Percentiles rank a stretch among this genome's conserved stretches.
Conservation (phyloP, 2,797 vertebrate genomes). For the Enoplosus armatus region DNA sequence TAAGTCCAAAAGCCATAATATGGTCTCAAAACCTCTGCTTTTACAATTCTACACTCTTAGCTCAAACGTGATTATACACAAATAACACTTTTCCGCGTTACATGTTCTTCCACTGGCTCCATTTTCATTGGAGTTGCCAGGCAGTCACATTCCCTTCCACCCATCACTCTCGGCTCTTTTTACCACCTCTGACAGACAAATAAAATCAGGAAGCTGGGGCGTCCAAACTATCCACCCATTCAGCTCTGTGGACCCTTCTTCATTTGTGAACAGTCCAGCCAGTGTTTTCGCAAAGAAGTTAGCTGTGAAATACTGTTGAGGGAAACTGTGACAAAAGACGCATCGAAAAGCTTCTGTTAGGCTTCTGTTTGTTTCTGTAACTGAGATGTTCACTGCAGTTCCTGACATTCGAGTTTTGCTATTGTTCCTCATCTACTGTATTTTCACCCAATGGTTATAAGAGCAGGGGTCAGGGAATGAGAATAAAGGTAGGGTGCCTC, state of each 20-base stretch:
- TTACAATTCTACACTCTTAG: neutral
- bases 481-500: constrained; percentile 18
- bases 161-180: constrained; percentile 67
- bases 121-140: constrained; percentile 59
- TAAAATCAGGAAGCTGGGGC: constrained; percentile 73
- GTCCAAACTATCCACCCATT: constrained; percentile 58
- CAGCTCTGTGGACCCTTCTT: constrained; percentile 48
- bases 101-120: constrained; percentile 35
- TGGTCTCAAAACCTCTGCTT: neutral
- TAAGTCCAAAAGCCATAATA: neutral
- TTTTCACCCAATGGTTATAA: constrained; percentile 22
- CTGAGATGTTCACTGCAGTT: constrained; percentile 1
- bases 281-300: constrained; percentile 10
- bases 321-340: neutral
- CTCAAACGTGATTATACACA: neutral
- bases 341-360: neutral
- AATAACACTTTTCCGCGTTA: constrained; percentile 8
- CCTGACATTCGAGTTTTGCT: constrained; percentile 37
- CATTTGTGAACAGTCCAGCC: constrained; percentile 41
- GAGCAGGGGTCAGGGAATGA: constrained; percentile 15
- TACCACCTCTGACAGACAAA: constrained; percentile 70
- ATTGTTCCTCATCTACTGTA: constrained; percentile 23
- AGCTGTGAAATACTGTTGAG: constrained; percentile 6
- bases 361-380: constrained; percentile 12
- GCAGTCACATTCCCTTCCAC: constrained; percentile 83